Evolutionary conservation across 2,888 invertebrate genomes (phyloP).

Genomic region (Allacma fusca): DNA sequence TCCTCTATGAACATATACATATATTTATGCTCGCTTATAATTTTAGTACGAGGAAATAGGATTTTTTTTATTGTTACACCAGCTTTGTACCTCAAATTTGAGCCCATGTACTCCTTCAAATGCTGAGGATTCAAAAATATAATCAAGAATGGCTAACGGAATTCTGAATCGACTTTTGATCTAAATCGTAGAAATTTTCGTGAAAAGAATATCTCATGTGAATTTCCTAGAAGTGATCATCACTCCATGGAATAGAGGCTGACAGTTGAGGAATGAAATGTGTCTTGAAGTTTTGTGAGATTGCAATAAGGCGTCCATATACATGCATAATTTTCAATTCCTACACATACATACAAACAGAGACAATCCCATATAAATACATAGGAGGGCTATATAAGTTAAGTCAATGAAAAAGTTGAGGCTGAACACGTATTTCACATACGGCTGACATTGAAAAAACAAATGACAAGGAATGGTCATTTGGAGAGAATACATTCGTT

Average conservation of each 20-base stretch:
- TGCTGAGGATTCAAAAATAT: too few relatives aligned
- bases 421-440: not conserved
- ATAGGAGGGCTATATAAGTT: too few relatives aligned
- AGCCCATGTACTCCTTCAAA: too few relatives aligned
- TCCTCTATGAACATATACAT: too few relatives aligned
- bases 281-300: not conserved
- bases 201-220: not conserved
- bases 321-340: too few relatives aligned
- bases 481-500: constrained; percentile 3
- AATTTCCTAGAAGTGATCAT: not conserved
- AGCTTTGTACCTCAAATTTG: too few relatives aligned
- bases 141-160: not conserved
- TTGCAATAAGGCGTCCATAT: too few relatives aligned
- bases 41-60: too few relatives aligned
- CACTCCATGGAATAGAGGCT: not conserved
- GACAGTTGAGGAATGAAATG: not conserved
- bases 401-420: too few relatives aligned
- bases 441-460: constrained; percentile 8
- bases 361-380: not conserved
- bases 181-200: not conserved
- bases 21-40: too few relatives aligned
- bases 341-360: not conserved
- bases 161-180: not conserved
- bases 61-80: too few relatives aligned
- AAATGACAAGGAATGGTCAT: constrained; percentile 17